Conservation (phyloP, 2,113 vertebrate genomes). For the Rutilus rutilus region DNA sequence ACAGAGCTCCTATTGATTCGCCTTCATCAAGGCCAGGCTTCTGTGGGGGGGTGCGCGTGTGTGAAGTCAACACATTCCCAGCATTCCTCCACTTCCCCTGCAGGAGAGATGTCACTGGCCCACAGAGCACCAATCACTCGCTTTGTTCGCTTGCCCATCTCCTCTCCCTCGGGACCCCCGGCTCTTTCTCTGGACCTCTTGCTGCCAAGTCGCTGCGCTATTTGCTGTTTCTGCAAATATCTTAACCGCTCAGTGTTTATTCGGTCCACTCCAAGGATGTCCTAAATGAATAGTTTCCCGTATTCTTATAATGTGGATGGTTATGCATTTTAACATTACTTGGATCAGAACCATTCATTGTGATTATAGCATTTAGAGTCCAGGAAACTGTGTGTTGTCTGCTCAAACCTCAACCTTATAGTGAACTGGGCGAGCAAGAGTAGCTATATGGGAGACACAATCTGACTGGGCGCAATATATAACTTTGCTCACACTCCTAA, state of each 20-base stretch:
- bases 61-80: constrained; percentile 87
- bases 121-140: constrained; percentile 24
- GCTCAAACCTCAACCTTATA: constrained; percentile 22
- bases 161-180: constrained; percentile 51
- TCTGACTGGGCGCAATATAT: not conserved
- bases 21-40: constrained; percentile 73
- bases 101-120: constrained; percentile 77
- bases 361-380: constrained; percentile 38
- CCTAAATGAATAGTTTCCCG: constrained; percentile 38
- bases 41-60: constrained; percentile 67
- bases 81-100: constrained; percentile 84
- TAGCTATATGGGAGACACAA: not conserved
- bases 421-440: constrained; percentile 9
- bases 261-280: constrained; percentile 37
- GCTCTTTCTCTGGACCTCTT: constrained; percentile 31
- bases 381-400: constrained; percentile 23
- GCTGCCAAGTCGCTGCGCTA: constrained; percentile 59
- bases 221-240: constrained; percentile 56
- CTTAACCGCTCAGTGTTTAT: constrained; percentile 41
- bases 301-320: constrained; percentile 16
- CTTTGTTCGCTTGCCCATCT: constrained; percentile 17
- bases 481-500: not conserved
- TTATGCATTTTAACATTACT: constrained; percentile 11
- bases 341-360: constrained; percentile 6
- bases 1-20: constrained; percentile 78